These are phyloP conservation scores for Ibycter americanus DNA, from an alignment of 2,797 vertebrate species.

Conservation along the genomic window DNA sequence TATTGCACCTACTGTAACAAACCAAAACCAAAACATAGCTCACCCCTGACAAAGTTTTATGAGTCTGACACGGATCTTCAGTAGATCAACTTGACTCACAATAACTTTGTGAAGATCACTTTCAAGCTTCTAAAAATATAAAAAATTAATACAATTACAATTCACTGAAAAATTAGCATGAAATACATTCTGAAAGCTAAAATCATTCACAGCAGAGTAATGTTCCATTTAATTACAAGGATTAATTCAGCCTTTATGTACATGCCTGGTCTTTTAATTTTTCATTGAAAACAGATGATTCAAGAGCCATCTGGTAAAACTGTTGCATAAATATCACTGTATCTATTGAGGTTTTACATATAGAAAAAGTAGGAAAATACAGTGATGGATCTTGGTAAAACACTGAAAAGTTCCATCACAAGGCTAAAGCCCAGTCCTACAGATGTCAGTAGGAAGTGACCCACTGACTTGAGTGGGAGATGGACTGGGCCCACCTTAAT, in stretches of 20 bases:
- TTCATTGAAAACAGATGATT: slow-evolving; percentile 70
- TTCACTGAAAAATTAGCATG: slow-evolving; percentile 76
- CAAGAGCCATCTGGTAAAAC: slow-evolving; percentile 72
- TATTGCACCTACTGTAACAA: background rate
- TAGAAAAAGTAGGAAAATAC: background rate
- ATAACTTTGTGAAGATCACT: slow-evolving; percentile 55
- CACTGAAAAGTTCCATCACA: background rate
- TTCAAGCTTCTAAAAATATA: slow-evolving; percentile 66
- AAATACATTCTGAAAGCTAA: slow-evolving; percentile 74
- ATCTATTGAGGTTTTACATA: slow-evolving; percentile 48
- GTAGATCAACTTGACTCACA: slow-evolving; percentile 25
- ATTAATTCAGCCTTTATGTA: slow-evolving; percentile 76
- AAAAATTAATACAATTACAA: slow-evolving; percentile 73
- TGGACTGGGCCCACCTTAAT: background rate
- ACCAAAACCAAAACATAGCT: background rate
- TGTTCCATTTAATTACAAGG: slow-evolving; percentile 80
- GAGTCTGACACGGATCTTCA: slow-evolving; percentile 9
- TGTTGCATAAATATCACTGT: slow-evolving; percentile 37
- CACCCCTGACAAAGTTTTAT: background rate
- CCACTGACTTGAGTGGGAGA: background rate
- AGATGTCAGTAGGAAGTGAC: background rate
- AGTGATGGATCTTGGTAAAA: background rate
- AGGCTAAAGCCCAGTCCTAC: background rate
- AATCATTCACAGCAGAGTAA: slow-evolving; percentile 72
- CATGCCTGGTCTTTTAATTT: slow-evolving; percentile 71